These are phyloP conservation scores for Acanthoscelides obtectus DNA, from an alignment of 2,888 invertebrate species.

Conservation along the genomic window DNA sequence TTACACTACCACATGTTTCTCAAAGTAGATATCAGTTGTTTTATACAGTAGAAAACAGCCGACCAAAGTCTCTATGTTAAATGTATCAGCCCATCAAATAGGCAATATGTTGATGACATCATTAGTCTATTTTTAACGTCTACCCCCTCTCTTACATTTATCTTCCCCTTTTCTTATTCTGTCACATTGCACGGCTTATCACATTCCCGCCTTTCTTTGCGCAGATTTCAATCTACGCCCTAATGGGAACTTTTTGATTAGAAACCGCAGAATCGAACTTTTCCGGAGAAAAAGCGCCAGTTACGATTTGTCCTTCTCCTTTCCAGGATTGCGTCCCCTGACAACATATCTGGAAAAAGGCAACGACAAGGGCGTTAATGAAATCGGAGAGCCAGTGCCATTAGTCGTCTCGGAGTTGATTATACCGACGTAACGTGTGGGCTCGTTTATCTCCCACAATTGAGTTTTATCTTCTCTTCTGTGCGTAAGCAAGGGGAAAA, in stretches of 20 bases:
- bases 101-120: not conserved
- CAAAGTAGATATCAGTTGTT: no score
- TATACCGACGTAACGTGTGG: not conserved
- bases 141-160: not conserved
- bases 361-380: not conserved
- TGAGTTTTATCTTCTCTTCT: not conserved
- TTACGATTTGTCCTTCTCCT: not conserved
- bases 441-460: not conserved
- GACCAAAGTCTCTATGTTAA: no score
- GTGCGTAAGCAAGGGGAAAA: not conserved
- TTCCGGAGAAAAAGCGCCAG: not conserved
- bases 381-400: not conserved
- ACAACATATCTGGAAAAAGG: not conserved
- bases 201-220: not conserved
- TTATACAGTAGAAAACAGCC: no score
- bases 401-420: not conserved
- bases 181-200: not conserved
- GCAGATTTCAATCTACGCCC: not conserved
- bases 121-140: not conserved
- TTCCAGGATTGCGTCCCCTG: not conserved
- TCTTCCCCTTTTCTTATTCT: not conserved
- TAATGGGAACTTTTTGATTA: not conserved
- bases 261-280: not conserved
- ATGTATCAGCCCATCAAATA: not conserved
- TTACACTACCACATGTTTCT: no score